Evolutionary conservation across 1,140 invertebrate species (phyloP).

Genomic region (Ectropis grisescens): DNA sequence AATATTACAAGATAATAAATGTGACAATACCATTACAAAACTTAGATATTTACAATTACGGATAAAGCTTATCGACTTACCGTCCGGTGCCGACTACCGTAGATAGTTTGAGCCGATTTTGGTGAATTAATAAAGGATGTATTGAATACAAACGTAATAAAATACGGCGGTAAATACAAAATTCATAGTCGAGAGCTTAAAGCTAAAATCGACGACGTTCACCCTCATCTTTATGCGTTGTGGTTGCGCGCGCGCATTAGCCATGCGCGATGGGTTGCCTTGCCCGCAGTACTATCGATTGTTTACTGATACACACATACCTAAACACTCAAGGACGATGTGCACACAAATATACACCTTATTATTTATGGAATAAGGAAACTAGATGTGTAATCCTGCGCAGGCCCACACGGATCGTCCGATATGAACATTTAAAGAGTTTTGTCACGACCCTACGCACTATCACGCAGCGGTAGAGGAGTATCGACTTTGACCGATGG

Average conservation of each 20-base stretch:
- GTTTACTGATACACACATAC: constrained; percentile 41
- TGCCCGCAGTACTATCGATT: constrained; percentile 45
- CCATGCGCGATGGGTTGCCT: constrained; percentile 43
- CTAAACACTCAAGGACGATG: constrained; percentile 19
- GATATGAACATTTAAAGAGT: constrained; percentile 57
- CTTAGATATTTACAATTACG: too few species aligned
- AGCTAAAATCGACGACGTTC: constrained; percentile 25
- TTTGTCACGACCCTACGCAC: constrained; percentile 51
- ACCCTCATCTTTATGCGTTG: constrained; percentile 52
- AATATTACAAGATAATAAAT: too few species aligned
- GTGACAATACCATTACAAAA: too few species aligned
- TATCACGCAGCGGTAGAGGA: constrained; percentile 38
- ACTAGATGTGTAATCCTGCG: constrained; percentile 5
- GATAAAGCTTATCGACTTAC: too few species aligned
- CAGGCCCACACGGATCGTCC: constrained; percentile 36
- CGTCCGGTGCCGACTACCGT: too few species aligned
- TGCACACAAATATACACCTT: constrained; percentile 23
- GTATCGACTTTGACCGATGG: constrained; percentile 55
- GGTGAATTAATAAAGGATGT: constrained; percentile 26
- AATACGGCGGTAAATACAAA: constrained; percentile 38
- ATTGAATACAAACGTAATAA: constrained; percentile 58
- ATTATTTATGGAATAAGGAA: constrained; percentile 20
- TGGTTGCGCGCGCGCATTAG: constrained; percentile 43
- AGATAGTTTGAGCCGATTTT: too few species aligned
- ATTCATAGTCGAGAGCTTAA: constrained; percentile 40